These are phyloP conservation scores for Cerastis leucographa DNA, from an alignment of 2,888 invertebrate genomes.

Conservation along the genomic window DNA sequence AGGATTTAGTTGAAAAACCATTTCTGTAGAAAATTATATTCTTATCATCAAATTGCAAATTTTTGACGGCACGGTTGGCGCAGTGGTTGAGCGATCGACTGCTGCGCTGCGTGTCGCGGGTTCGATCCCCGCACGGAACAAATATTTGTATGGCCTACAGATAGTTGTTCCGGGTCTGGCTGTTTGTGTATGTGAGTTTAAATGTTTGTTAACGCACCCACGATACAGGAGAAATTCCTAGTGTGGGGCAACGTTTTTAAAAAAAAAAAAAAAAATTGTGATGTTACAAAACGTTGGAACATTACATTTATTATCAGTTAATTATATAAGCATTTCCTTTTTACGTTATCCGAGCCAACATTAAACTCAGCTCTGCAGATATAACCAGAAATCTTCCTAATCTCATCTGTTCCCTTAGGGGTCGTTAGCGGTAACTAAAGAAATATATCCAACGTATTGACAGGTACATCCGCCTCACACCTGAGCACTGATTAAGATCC, in stretches of 20 bases:
- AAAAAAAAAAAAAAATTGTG: no score
- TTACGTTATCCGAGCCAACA: background rate
- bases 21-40: background rate
- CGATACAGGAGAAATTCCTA: no score
- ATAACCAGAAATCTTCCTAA: conserved; percentile 14
- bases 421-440: conserved; percentile 51
- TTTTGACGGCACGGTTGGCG: no score
- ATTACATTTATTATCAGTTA: background rate
- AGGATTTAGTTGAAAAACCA: background rate
- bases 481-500: conserved; percentile 19
- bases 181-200: no score
- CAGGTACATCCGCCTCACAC: conserved; percentile 32
- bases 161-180: no score
- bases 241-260: no score
- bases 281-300: background rate
- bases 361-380: background rate
- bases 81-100: no score
- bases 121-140: no score
- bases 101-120: no score
- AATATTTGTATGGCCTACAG: no score
- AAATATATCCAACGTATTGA: conserved; percentile 47
- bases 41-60: background rate
- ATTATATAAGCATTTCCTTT: background rate
- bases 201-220: no score
- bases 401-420: conserved; percentile 16